Conservation (phyloP, 2,797 vertebrate genomes). For the Apodemus agrarius region DNA sequence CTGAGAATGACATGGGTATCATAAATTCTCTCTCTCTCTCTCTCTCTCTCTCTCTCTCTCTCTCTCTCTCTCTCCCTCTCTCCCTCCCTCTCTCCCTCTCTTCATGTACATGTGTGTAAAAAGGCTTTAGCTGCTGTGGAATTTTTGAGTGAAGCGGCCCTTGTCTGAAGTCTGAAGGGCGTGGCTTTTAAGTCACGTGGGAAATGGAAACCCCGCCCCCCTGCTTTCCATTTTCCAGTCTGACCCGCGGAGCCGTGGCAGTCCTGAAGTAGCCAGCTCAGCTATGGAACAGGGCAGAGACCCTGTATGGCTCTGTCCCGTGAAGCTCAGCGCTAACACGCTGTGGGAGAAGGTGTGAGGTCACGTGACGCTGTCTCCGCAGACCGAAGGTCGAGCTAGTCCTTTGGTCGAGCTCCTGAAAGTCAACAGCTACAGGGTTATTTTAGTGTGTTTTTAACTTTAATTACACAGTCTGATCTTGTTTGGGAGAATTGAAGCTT, state of each 20-base stretch:
- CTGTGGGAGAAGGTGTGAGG: background rate
- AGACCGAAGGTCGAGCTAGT: background rate
- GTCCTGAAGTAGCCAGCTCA: background rate
- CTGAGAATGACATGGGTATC: background rate
- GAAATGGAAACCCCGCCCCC: no score
- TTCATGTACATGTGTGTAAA: no score
- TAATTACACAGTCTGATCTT: constrained; percentile 74
- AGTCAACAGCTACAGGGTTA: constrained; percentile 69
- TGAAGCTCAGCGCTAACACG: background rate
- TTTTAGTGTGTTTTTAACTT: constrained; percentile 74
- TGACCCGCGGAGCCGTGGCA: background rate
- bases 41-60: background rate
- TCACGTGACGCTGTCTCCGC: background rate
- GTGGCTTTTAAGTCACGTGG: background rate
- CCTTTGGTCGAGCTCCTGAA: constrained; percentile 29
- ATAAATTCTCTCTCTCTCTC: background rate
- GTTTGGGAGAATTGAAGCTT: constrained; percentile 67
- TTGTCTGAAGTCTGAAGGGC: background rate
- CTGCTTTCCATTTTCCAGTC: background rate
- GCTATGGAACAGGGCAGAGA: background rate
- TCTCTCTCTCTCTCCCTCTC: no score
- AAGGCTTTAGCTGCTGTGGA: background rate
- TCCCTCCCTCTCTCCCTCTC: background rate
- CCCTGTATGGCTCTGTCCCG: background rate
- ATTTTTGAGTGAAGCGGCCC: background rate